Conservation (phyloP, 2,797 vertebrate species). For the Perodicticus potto region DNA sequence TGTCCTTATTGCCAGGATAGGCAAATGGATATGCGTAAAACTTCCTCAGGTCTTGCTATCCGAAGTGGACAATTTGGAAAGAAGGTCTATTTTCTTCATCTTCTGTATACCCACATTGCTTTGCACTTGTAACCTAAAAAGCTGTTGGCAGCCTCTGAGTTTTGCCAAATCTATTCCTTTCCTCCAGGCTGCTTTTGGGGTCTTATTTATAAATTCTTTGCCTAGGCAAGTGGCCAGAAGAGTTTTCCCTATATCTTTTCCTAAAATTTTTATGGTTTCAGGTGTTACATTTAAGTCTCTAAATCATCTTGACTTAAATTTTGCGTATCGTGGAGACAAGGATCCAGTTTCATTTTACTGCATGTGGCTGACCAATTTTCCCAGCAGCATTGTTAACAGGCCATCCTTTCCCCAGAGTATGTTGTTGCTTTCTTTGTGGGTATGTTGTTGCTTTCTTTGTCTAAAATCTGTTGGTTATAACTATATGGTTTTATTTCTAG, state of each 20-base stretch:
- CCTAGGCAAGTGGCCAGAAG: neutral
- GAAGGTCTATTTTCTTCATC: neutral
- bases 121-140: neutral
- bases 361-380: neutral
- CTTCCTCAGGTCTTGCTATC: neutral
- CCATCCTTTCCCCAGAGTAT: neutral
- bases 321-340: neutral
- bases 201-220: neutral
- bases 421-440: neutral
- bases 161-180: neutral
- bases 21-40: neutral
- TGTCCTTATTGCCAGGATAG: no score
- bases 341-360: neutral
- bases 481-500: neutral
- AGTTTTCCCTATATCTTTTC: neutral
- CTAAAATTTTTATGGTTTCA: neutral
- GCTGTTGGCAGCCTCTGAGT: neutral
- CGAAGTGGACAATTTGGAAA: neutral
- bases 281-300: neutral
- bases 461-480: neutral
- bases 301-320: neutral
- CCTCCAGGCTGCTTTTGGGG: neutral
- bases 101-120: neutral
- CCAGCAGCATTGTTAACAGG: neutral
- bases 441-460: neutral